phyloP scores from a whole-genome alignment of 2,113 vertebrate genomes.

The Myrmecobius fasciatus region DNA sequence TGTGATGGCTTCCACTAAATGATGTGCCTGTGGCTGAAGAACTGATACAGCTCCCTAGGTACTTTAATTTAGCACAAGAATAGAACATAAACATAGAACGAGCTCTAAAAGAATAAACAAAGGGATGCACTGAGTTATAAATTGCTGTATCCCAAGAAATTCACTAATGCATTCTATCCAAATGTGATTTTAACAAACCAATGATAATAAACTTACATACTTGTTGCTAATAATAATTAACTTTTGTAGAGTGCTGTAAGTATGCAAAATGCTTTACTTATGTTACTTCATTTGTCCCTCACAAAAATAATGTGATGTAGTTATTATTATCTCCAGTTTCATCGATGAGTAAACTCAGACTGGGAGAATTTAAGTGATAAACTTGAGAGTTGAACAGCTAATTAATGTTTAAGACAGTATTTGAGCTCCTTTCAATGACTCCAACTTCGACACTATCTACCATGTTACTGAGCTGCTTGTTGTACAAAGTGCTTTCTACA shows the following conservation, averaged over 20 bases:
- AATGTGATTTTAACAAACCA: background rate
- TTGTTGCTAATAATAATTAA: background rate
- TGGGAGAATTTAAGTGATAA: background rate
- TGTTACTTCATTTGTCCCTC: background rate
- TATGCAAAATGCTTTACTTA: background rate
- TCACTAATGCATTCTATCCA: background rate
- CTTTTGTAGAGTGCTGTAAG: background rate
- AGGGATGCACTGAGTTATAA: background rate
- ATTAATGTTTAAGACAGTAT: background rate
- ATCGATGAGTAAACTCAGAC: background rate
- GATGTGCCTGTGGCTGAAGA: conserved; percentile 14
- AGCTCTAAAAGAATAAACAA: conserved; percentile 23
- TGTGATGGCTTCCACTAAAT: conserved; percentile 5
- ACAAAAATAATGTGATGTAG: background rate
- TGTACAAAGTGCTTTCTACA: background rate
- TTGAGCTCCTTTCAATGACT: background rate
- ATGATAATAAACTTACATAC: background rate
- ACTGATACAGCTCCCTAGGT: conserved; percentile 21
- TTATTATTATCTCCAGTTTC: background rate
- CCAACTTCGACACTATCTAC: background rate
- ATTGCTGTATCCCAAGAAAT: background rate
- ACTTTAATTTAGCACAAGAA: conserved; percentile 37
- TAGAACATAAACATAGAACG: background rate
- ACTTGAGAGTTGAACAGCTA: background rate
- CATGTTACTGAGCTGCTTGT: background rate